Conservation (phyloP, 2,113 vertebrate species). For the Entomyzon cyanotis region DNA sequence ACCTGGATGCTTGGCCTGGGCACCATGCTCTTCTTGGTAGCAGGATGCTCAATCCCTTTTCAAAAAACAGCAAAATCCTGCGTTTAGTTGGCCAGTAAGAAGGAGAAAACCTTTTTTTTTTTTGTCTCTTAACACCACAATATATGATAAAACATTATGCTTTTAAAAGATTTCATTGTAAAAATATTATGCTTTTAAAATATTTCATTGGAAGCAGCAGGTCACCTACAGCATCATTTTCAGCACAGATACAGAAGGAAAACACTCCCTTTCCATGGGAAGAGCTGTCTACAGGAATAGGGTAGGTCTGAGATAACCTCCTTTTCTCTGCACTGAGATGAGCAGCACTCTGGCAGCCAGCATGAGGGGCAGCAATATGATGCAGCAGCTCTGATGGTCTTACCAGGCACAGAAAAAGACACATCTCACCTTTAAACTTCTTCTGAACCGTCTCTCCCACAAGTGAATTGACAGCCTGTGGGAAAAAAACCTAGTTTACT, state of each 20-base stretch:
- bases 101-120: background rate
- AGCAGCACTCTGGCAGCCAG: background rate
- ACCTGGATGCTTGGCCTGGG: background rate
- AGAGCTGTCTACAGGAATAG: background rate
- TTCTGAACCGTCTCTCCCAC: background rate
- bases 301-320: background rate
- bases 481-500: background rate
- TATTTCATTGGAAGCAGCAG: background rate
- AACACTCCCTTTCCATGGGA: background rate
- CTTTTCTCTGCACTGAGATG: background rate
- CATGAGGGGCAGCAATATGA: background rate
- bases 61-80: background rate
- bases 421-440: background rate
- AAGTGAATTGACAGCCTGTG: background rate
- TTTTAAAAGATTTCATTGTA: background rate
- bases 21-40: background rate
- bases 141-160: background rate
- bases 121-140: background rate
- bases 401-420: background rate
- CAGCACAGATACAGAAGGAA: background rate
- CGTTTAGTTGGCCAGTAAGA: background rate
- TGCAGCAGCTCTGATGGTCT: background rate
- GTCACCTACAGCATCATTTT: background rate
- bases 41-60: background rate
- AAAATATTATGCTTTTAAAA: too few species aligned